Conservation (phyloP, 2,888 invertebrate genomes). For the Acronicta psi region DNA sequence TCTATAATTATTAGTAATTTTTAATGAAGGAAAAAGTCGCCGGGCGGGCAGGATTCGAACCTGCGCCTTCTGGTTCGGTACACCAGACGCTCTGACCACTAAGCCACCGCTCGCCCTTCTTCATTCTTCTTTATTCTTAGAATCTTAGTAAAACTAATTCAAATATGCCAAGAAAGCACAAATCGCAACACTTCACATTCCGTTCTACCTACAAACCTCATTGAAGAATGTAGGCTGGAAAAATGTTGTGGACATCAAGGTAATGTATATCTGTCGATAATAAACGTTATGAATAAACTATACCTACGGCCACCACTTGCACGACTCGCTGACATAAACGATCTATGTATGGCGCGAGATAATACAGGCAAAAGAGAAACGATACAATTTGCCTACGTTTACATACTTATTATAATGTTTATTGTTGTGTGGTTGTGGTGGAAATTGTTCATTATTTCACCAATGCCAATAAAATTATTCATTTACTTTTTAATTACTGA, state of each 20-base stretch:
- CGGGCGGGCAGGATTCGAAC: too few relatives aligned
- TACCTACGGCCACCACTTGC: conserved; percentile 16
- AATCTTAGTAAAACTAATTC: too few relatives aligned
- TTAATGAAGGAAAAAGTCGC: too few relatives aligned
- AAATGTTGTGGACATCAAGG: conserved; percentile 54
- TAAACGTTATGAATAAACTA: conserved; percentile 44
- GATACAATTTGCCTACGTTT: neutral
- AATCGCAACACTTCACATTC: conserved; percentile 53
- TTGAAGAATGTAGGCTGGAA: conserved; percentile 52
- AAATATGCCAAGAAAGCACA: conserved; percentile 44
- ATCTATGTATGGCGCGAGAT: conserved; percentile 28
- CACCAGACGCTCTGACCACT: too few relatives aligned
- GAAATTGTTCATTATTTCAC: too few relatives aligned
- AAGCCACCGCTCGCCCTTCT: too few relatives aligned
- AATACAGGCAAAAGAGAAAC: conserved; percentile 36
- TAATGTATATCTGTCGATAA: conserved; percentile 49
- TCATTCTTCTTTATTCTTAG: too few relatives aligned
- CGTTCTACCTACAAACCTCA: conserved; percentile 52
- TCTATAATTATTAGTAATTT: too few relatives aligned
- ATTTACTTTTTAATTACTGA: neutral
- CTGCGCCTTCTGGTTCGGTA: too few relatives aligned
- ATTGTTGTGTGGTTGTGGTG: too few relatives aligned
- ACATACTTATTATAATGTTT: neutral
- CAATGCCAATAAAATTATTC: neutral
- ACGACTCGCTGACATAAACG: conserved; percentile 32